Evolutionary conservation across 2,797 vertebrate species (phyloP), one percentile per base, ranked within the genome.

Genomic region (Brachymystax lenok): DNA sequence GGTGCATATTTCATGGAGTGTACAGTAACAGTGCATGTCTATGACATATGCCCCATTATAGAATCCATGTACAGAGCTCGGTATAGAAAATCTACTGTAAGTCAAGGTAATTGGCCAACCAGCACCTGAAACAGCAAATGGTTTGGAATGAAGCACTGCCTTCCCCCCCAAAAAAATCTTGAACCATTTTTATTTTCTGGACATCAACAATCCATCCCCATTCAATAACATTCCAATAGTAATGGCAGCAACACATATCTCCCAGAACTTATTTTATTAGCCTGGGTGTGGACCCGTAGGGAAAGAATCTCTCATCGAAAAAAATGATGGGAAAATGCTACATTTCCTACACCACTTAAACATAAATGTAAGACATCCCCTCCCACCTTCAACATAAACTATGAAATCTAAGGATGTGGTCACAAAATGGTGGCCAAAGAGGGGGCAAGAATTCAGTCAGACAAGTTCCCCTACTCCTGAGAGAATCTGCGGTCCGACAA

Each of bases 381-480:
- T 87, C 91, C 91, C 90, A 86, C 80, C 84, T 87, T 83, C 14
- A 83, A 88, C 89, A 89, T 84, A 86, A 76, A 92, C 90, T 88
- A 81, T 87, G 83, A 85, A 90, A 88, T 90, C 87, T 82, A 70
- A 89, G 89, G 89, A 92, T 92, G 92, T 90, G 90, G 92, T 94
- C 86, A 90, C 85, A 85, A 82, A 89, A 90, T 85, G 71, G 77
- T 79, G 83, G 87, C 87, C 84, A 76, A 85, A 86, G 81, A 88
- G 78, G 77, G 27, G 54, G 77, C 79, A 84, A 71, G 80, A 85
- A 59, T 83, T 87, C 81, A 87, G 87, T 86, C 79, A 80, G 84
- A 88, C 87, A 89, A 89, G 83, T 86, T 92, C 87, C 33, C 27
- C 73, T 54, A 71, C 70, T 73, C 71, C 88, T 85, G 72, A 87